Evolutionary conservation across 2,888 invertebrate genomes (phyloP).

Genomic region (Apeira syringaria): DNA sequence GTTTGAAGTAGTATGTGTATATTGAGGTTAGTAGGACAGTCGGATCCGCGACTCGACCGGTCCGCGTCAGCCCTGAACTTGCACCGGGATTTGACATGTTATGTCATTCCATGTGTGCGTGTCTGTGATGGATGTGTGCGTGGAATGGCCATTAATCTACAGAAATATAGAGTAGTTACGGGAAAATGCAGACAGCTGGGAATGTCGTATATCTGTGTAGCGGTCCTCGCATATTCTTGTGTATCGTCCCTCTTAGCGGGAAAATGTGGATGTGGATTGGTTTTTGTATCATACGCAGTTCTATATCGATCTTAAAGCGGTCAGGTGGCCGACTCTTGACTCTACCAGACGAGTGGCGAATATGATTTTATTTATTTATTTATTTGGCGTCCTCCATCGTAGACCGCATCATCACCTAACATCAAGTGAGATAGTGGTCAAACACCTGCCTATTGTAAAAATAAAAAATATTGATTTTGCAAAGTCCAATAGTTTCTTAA

Average conservation of each 20-base stretch:
- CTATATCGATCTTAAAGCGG: too few species aligned
- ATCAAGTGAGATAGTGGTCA: too few species aligned
- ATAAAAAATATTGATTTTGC: too few species aligned
- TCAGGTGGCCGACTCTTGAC: too few species aligned
- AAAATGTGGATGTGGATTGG: background rate
- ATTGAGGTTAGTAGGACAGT: slow-evolving; percentile 55
- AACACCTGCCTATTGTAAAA: too few species aligned
- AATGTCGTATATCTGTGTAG: slow-evolving; percentile 2
- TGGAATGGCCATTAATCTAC: slow-evolving; percentile 10
- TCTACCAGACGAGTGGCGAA: too few species aligned
- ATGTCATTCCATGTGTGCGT: slow-evolving; percentile 41
- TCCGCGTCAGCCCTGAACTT: slow-evolving; percentile 69
- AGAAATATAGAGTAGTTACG: slow-evolving; percentile 13
- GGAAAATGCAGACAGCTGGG: slow-evolving; percentile 12
- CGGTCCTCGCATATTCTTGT: background rate
- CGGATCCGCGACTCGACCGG: slow-evolving; percentile 52
- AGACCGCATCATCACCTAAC: too few species aligned
- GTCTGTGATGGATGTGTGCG: slow-evolving; percentile 19
- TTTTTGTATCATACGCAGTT: background rate
- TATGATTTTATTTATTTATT: too few species aligned
- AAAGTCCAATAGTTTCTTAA: too few species aligned
- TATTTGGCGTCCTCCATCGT: too few species aligned
- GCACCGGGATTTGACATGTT: slow-evolving; percentile 47
- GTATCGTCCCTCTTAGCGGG: background rate
- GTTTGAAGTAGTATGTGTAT: background rate